These are phyloP conservation scores for Cyprinodon brontotheroides DNA, from an alignment of 2,113 vertebrate species.

Conservation along the genomic window DNA sequence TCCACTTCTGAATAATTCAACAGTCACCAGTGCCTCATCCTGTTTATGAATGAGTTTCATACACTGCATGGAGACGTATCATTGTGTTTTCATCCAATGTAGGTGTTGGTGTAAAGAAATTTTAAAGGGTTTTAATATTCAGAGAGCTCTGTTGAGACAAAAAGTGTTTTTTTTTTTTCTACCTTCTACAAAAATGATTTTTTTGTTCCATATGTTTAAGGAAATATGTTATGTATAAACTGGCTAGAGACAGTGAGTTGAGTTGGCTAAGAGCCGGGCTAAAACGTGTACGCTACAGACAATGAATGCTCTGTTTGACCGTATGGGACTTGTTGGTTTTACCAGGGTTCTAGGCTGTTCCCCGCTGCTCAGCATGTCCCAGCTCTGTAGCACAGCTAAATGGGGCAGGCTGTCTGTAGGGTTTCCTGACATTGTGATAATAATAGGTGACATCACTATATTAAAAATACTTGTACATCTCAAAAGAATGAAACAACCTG, in stretches of 20 bases:
- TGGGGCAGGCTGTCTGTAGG: constrained; percentile 13
- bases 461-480: constrained; percentile 33
- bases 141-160: not conserved
- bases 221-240: constrained; percentile 8
- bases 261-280: constrained; percentile 89
- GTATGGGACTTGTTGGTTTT: constrained; percentile 75
- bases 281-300: constrained; percentile 84
- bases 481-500: constrained; percentile 19
- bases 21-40: constrained; percentile 58
- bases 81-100: constrained; percentile 13
- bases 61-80: constrained; percentile 8
- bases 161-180: not conserved
- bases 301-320: constrained; percentile 91
- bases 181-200: not conserved
- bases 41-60: not conserved
- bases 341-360: too few species aligned
- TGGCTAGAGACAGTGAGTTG: constrained; percentile 61
- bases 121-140: constrained; percentile 9
- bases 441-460: constrained; percentile 53
- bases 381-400: constrained; percentile 59
- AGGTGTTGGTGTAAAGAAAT: constrained; percentile 4
- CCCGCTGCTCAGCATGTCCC: constrained; percentile 75
- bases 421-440: constrained; percentile 48
- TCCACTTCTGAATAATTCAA: constrained; percentile 88
- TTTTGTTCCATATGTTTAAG: not conserved